Conservation (phyloP, 2,113 vertebrate genomes). For the Proterorhinus semilunaris region DNA sequence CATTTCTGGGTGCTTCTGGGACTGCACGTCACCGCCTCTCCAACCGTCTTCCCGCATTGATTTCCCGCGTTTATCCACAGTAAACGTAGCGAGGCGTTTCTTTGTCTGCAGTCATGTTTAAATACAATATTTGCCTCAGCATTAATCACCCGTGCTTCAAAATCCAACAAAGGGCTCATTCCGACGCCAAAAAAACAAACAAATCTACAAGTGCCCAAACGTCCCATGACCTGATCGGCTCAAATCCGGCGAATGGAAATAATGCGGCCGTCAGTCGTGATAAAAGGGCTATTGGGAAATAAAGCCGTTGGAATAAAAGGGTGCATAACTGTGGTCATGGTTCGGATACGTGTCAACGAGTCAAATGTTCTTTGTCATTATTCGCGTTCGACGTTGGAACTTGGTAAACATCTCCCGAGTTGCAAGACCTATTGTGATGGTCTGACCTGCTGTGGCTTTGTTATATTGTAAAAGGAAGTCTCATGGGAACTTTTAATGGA, state of each 20-base stretch:
- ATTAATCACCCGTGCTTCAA: background rate
- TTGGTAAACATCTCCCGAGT: background rate
- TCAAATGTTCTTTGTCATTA: background rate
- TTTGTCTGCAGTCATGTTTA: too few species aligned
- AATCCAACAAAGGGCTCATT: background rate
- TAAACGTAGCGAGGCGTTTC: too few species aligned
- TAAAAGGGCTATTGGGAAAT: background rate
- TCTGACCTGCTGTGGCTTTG: background rate
- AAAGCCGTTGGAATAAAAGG: background rate
- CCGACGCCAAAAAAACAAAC: background rate
- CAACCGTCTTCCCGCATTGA: too few species aligned
- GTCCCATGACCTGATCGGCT: background rate
- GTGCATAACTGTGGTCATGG: background rate
- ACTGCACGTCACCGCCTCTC: too few species aligned
- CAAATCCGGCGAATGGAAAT: background rate
- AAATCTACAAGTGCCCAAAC: background rate
- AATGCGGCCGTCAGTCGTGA: background rate
- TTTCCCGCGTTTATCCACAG: too few species aligned
- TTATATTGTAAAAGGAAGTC: too few species aligned
- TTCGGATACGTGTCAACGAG: background rate
- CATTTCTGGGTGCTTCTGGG: too few species aligned
- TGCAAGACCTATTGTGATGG: background rate
- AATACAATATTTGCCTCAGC: background rate
- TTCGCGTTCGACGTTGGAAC: background rate
- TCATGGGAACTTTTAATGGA: too few species aligned